Evolutionary conservation across 2,888 invertebrate species (phyloP).

Genomic region (Ligdia adustata): DNA sequence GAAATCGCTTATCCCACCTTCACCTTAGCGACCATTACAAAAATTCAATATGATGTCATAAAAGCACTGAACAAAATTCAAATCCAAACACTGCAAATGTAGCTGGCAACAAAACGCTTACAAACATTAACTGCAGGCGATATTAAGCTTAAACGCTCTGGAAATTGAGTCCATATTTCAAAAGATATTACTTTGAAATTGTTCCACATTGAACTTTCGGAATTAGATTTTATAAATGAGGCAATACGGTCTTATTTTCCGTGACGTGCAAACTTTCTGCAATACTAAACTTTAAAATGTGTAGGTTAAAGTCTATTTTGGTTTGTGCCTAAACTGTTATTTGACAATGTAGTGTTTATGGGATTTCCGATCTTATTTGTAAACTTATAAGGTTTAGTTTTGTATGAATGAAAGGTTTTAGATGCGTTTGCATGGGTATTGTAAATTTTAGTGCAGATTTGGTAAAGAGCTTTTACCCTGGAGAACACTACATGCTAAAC

Average conservation of each 20-base stretch:
- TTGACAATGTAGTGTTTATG: neutral
- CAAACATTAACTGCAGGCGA: slow-evolving; percentile 25
- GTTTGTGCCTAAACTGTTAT: neutral
- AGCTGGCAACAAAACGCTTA: slow-evolving; percentile 24
- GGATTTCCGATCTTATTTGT: neutral
- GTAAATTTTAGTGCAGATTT: slow-evolving; percentile 43
- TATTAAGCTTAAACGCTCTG: slow-evolving; percentile 27
- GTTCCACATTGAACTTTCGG: slow-evolving; percentile 17
- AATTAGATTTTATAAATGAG: slow-evolving; percentile 31
- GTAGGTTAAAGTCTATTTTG: slow-evolving; percentile 4
- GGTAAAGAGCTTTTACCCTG: slow-evolving; percentile 15
- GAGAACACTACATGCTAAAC: slow-evolving; percentile 7
- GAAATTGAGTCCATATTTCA: slow-evolving; percentile 33
- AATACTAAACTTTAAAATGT: neutral
- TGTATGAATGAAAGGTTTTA: neutral
- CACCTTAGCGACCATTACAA: slow-evolving; percentile 16
- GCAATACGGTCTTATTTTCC: slow-evolving; percentile 27
- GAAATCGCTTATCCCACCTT: too few relatives aligned
- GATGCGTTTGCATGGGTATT: slow-evolving; percentile 36
- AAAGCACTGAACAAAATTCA: slow-evolving; percentile 30
- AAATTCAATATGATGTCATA: slow-evolving; percentile 34
- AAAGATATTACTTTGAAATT: slow-evolving; percentile 18
- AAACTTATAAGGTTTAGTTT: neutral
- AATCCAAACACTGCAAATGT: slow-evolving; percentile 32
- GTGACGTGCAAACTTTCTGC: slow-evolving; percentile 6